phyloP scores from a whole-genome alignment of 1,140 invertebrate species.

The Pseudomyrmex dendroicus region DNA sequence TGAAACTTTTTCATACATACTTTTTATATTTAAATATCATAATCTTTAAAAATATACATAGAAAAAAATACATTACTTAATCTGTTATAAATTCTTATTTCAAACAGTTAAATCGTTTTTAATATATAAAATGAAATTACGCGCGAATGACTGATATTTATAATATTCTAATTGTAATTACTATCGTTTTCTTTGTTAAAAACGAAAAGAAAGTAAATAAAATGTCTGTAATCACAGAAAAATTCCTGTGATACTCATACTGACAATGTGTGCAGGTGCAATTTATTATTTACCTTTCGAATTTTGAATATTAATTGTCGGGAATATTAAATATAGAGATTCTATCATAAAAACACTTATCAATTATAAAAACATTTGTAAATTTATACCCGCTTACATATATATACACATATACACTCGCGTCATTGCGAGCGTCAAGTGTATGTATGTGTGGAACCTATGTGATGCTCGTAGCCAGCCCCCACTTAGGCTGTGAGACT shows the following conservation, averaged over 20 bases:
- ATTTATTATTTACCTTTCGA: not conserved
- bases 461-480: no score
- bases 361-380: not conserved
- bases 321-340: not conserved
- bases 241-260: not conserved
- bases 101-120: not conserved
- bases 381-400: no score
- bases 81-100: not conserved
- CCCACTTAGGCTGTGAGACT: no score
- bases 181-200: constrained; percentile 39
- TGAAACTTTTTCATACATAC: not conserved
- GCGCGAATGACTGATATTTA: constrained; percentile 41
- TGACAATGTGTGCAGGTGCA: no score
- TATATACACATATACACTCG: no score
- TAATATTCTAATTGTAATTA: constrained; percentile 46
- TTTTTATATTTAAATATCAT: constrained; percentile 16
- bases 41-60: no score
- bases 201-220: constrained; percentile 49
- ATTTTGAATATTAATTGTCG: not conserved
- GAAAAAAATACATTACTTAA: not conserved
- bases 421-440: no score
- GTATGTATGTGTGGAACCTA: no score
- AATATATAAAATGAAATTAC: constrained; percentile 24
- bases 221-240: constrained; percentile 11
- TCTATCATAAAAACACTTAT: not conserved